Evolutionary conservation across 2,888 invertebrate species (phyloP).

Genomic region (Vanessa cardui): DNA sequence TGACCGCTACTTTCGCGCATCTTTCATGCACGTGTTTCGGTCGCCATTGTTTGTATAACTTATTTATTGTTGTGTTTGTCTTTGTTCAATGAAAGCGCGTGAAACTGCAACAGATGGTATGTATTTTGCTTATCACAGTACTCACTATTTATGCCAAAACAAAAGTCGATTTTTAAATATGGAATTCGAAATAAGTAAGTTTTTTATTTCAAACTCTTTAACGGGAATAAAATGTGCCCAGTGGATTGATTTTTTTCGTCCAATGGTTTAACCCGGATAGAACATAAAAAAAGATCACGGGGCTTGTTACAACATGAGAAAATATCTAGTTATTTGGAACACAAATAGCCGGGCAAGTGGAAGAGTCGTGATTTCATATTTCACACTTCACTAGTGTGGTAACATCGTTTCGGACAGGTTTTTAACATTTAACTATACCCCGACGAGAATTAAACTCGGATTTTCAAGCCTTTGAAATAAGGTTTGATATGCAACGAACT

Average conservation of each 20-base stretch:
- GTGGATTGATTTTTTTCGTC: background rate
- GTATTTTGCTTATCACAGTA: constrained; percentile 39
- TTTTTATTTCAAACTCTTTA: background rate
- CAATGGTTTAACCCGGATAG: constrained; percentile 35
- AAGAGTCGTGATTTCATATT: constrained; percentile 82
- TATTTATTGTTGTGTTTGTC: constrained; percentile 51
- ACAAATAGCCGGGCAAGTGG: constrained; percentile 75
- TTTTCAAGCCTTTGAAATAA: constrained; percentile 45
- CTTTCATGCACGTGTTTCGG: constrained; percentile 57
- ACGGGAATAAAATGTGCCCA: background rate
- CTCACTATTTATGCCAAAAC: background rate
- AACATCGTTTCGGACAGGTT: constrained; percentile 71
- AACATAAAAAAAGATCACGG: constrained; percentile 60
- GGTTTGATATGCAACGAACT: constrained; percentile 45
- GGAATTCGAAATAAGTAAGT: background rate
- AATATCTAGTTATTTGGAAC: constrained; percentile 71
- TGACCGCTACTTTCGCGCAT: constrained; percentile 59
- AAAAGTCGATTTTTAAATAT: background rate
- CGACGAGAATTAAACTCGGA: constrained; percentile 43
- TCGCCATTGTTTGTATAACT: constrained; percentile 53
- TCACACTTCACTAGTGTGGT: constrained; percentile 79
- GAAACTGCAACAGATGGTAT: constrained; percentile 69
- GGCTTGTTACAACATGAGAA: constrained; percentile 72
- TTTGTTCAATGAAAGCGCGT: constrained; percentile 44
- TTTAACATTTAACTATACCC: constrained; percentile 60